Evolutionary conservation across 2,113 vertebrate genomes (phyloP), one percentile per base, ranked within the genome.

Genomic region (Leiothrix lutea): DNA sequence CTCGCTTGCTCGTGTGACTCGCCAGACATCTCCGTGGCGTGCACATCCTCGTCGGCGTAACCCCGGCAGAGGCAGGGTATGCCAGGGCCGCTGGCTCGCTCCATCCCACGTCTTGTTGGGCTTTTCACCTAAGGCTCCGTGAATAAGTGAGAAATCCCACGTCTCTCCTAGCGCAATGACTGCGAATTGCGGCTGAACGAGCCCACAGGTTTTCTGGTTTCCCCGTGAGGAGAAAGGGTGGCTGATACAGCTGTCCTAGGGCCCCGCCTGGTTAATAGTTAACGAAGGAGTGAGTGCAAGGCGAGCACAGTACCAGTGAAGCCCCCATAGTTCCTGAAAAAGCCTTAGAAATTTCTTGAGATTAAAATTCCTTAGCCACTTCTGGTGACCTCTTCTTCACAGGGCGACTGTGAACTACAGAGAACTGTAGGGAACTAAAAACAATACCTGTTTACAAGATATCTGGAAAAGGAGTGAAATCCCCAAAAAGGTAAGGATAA

Each of bases 41-140:
- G 9, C 5, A 0, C 7, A 5, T 11, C 29, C n/a, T 14, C 7
- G 2, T 5, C 28, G 13, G 6, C 0, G 0, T 5, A 8, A 22
- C 8, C 19, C 11, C 1, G 7, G 75, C 53, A 17, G 40, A 26
- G 50, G 19, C 28, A 9, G 29, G 23, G 5, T 4, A 2, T 21
- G 31, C 45, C 6, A 15, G 23, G 20, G 21, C 35, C 22, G 18
- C 19, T 19, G 64, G 18, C 5, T n/a, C 14, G 1, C 35, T 28
- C 16, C 24, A 0, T 15, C 16, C 19, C 35, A 7, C 2, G 1
- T 10, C 19, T 21, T 2, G 0, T 4, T 19, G 47, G 28, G 1
- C 31, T 64, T 80, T 47, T 47, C 29, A 8, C 64, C 12, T 2
- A 26, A 54, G 15, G 25, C 9, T 45, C 31, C 11, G 8, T 17